Conservation (phyloP, 2,888 invertebrate genomes). For the Brenthis hecate region DNA sequence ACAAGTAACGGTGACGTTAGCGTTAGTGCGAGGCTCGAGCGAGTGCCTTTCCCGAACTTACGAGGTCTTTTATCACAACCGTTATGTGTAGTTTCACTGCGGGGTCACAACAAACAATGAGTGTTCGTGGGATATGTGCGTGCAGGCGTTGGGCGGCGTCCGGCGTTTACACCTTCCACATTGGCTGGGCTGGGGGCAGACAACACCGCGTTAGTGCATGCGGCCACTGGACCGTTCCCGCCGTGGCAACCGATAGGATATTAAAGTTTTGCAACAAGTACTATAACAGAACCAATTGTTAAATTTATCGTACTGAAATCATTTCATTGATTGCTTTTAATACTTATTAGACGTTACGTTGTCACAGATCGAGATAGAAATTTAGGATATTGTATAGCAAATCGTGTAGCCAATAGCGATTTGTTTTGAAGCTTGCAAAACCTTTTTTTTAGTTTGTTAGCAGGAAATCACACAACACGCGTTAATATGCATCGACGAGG, state of each 20-base stretch:
- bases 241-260: conserved; percentile 35
- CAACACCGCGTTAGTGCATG: conserved; percentile 76
- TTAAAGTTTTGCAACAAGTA: conserved; percentile 54
- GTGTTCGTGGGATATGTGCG: conserved; percentile 81
- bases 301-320: conserved; percentile 8
- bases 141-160: conserved; percentile 71
- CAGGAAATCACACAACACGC: conserved; percentile 54
- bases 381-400: conserved; percentile 16
- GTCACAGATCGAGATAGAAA: conserved; percentile 14
- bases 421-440: conserved; percentile 65
- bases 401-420: conserved; percentile 48
- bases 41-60: conserved; percentile 72
- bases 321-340: conserved; percentile 14
- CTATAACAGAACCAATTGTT: conserved; percentile 17
- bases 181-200: conserved; percentile 79
- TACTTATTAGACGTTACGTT: conserved; percentile 23
- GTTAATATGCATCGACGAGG: conserved; percentile 44
- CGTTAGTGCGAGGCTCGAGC: conserved; percentile 70
- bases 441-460: conserved; percentile 65
- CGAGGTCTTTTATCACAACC: conserved; percentile 74
- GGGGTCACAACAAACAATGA: conserved; percentile 82
- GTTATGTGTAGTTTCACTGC: conserved; percentile 80
- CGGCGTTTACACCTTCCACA: conserved; percentile 76
- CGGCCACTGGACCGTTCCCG: conserved; percentile 45
- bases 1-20: conserved; percentile 60